Evolutionary conservation across 2,797 vertebrate species (phyloP), one percentile per base, ranked within the genome.

Genomic region (Pelobates cultripes): DNA sequence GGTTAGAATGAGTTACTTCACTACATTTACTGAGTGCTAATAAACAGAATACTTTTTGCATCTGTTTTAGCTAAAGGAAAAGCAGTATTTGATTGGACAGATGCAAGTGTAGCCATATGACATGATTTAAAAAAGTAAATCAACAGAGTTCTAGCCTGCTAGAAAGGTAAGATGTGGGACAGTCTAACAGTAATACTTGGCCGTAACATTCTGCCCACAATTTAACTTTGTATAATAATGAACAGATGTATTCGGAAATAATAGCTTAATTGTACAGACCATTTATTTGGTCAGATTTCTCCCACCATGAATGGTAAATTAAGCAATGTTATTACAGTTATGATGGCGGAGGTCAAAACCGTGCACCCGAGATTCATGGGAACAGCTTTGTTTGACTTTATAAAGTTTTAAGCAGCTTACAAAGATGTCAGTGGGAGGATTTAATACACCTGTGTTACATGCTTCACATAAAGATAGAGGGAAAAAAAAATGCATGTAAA

Each of bases 351-450:
- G 61, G 74, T 28, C 55, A 66, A n/a, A 17, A 13, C 43, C 6
- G 13, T 0, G 44, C 51, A n/a, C 43, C 3, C 12, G 44, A 55
- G 63, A 77, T 41, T 68, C 63, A 68, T 53, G 44, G 13, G 45
- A 68, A n/a, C 61, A 53, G 43, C 28, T 42, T 43, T 0, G 60
- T 17, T 64, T 77, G 75, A 77, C 63, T 17, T 77, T 67, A 68
- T 77, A 44, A 55, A 67, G 75, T 47, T 55, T 77, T 68, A 77
- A 41, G 40, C 13, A 8, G 28, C 75, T 15, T 68, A 40, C 63
- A 8, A 43, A 13, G 45, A 43, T 40, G 47, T 68, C 63, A 55
- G 6, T 10, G 15, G 28, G 45, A 68, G 75, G 45, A 77, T 77
- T 77, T n/a, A 68, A 6, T 17, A 5, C 17, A 10, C 10, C 43